Evolutionary conservation across 2,888 invertebrate species (phyloP).

Genomic region (Chrysotoxum bicinctum): DNA sequence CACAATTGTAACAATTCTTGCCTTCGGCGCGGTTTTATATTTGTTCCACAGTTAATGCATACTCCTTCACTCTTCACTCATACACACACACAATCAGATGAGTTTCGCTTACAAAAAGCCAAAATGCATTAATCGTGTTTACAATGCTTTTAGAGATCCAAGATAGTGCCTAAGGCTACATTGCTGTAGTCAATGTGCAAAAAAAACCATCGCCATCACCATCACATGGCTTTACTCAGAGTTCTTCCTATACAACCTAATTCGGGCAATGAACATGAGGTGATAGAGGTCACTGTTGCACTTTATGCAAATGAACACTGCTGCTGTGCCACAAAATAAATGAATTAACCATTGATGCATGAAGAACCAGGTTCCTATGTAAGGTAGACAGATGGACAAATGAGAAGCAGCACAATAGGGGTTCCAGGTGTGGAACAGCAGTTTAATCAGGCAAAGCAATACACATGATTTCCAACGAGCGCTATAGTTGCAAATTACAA

Average conservation of each 20-base stretch:
- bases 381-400: not conserved
- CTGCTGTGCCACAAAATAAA: slow-evolving; percentile 25
- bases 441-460: not conserved
- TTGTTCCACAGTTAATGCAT: not conserved
- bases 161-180: slow-evolving; percentile 53
- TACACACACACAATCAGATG: not conserved
- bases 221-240: not conserved
- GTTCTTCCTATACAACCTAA: slow-evolving; percentile 1
- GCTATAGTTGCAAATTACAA: slow-evolving; percentile 1
- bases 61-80: not conserved
- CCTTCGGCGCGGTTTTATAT: slow-evolving; percentile 26
- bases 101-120: slow-evolving; percentile 13
- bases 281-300: slow-evolving; percentile 64
- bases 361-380: slow-evolving; percentile 1
- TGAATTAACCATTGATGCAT: slow-evolving; percentile 35
- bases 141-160: slow-evolving; percentile 66
- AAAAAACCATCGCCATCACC: slow-evolving; percentile 27
- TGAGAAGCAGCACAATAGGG: slow-evolving; percentile 15
- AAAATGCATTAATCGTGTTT: slow-evolving; percentile 72
- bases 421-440: not conserved
- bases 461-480: slow-evolving; percentile 31
- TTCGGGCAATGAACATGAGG: slow-evolving; percentile 27
- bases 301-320: slow-evolving; percentile 58
- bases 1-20: slow-evolving; percentile 16
- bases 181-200: slow-evolving; percentile 38